Evolutionary conservation across 1,140 invertebrate genomes (phyloP).

Genomic region (Drosophila persimilis): DNA sequence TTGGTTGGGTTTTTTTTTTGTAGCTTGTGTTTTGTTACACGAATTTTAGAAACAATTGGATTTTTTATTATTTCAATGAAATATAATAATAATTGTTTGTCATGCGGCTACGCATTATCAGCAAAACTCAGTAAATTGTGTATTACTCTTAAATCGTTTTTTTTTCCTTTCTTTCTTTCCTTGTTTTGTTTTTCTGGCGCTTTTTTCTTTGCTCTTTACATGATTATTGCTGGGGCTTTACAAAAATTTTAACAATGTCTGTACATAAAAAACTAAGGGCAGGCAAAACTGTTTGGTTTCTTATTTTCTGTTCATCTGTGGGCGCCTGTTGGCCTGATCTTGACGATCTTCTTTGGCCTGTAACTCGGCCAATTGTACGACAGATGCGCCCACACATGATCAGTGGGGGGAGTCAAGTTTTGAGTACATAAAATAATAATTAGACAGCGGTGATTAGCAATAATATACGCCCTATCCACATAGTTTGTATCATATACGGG

Average conservation of each 20-base stretch:
- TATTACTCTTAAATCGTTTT: constrained; percentile 64
- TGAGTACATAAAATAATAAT: constrained; percentile 60
- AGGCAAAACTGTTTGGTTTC: constrained; percentile 34
- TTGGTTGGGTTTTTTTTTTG: constrained; percentile 8
- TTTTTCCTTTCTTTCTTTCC: constrained; percentile 23
- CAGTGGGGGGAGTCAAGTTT: constrained; percentile 35
- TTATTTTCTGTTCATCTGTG: constrained; percentile 55
- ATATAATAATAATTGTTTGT: constrained; percentile 81
- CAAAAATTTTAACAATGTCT: constrained; percentile 73
- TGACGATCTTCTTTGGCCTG: constrained; percentile 37
- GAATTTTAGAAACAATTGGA: constrained; percentile 81
- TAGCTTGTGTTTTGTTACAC: constrained; percentile 78
- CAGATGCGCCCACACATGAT: constrained; percentile 40
- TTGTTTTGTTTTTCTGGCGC: constrained; percentile 41
- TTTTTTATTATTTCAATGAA: constrained; percentile 81
- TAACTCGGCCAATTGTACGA: constrained; percentile 60
- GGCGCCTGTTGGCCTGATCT: constrained; percentile 20
- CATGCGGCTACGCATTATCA: constrained; percentile 73
- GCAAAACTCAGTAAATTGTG: constrained; percentile 67
- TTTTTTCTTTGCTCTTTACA: too few species aligned
- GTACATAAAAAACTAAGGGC: constrained; percentile 72
- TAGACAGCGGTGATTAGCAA: constrained; percentile 54
- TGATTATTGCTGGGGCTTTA: constrained; percentile 35
- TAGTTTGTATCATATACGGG: constrained; percentile 57
- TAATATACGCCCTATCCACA: constrained; percentile 55